Base-by-base conservation (phyloP, 2,113 vertebrate genomes). In the Dendropsophus ebraccatus region DNA sequence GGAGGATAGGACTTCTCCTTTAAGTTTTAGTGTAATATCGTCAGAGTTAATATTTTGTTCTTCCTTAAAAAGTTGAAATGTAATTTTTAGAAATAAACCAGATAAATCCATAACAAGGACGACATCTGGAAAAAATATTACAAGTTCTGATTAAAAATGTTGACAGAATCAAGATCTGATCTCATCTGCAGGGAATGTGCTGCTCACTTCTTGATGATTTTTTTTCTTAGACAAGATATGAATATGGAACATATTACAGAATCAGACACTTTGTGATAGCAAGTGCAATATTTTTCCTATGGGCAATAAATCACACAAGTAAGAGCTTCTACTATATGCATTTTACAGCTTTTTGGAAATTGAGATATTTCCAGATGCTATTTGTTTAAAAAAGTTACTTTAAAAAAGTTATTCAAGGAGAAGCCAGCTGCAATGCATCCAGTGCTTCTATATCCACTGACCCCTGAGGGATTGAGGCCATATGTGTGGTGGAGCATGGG, bases 81-180 rank as follows among this genome's bases (percentile, higher is more conserved):
- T 21, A 30, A n/a, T 54, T 54, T 72, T 32, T 37, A 32, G 69
- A 83, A 73, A 73, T 12, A 72, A 56, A 35, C 69, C 30, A 70
- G 47, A 50, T 73, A 52, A 25, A 74, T 37, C 49, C 54, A 32
- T 21, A 83, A 73, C 41, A 30, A 6, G n/a, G 54, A 70, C 58
- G 67, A 74, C 67, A 75, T 84, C 82, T 84, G 70, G 52, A 84
- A 76, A 58, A 84, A 62, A 84, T 75, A 76, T 75, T 30, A 62
- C 52, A 54, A 32, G 52, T 35, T 76, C 52, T 49, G 52, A 84
- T 75, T 83, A 73, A 82, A 70, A 81, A 60, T 81, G 78, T 60
- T 45, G 78, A 45, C 12, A 16, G 54, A 81, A 35, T 83, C 69
- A 58, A 58, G 35, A 35, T 74, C 50, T 60, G 65, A 83, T 58